Percentiles rank a stretch among this genome's conserved stretches.
Conservation (phyloP, 2,888 invertebrate genomes). For the Gymnoscelis rufifasciata region DNA sequence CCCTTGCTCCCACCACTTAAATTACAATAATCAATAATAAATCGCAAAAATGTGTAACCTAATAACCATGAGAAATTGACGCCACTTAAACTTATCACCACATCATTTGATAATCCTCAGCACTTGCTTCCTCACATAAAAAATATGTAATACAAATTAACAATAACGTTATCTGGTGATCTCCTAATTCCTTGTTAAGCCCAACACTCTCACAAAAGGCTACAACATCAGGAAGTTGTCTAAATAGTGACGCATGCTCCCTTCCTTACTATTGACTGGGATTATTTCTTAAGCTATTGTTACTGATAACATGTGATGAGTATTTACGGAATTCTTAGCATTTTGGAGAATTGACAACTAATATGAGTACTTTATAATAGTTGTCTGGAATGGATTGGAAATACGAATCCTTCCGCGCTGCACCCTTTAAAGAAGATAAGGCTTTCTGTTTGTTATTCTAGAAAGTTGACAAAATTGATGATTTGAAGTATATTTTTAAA, state of each 20-base stretch:
- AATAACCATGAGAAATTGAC: slow-evolving; percentile 8
- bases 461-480: too few relatives aligned
- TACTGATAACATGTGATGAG: slow-evolving; percentile 41
- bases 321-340: slow-evolving; percentile 8
- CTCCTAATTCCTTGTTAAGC: slow-evolving; percentile 34
- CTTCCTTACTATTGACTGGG: slow-evolving; percentile 49
- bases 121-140: neutral
- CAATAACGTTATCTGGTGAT: slow-evolving; percentile 51
- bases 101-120: neutral
- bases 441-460: too few relatives aligned
- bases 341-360: too few relatives aligned
- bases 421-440: too few relatives aligned
- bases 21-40: too few relatives aligned
- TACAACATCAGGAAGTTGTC: slow-evolving; percentile 57
- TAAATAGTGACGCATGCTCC: slow-evolving; percentile 48
- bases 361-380: too few relatives aligned
- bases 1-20: too few relatives aligned
- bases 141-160: slow-evolving; percentile 2
- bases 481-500: too few relatives aligned
- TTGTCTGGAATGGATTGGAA: too few relatives aligned
- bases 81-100: slow-evolving; percentile 1
- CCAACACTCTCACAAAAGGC: slow-evolving; percentile 38
- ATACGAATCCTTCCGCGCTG: too few relatives aligned
- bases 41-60: neutral
- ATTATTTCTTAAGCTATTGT: slow-evolving; percentile 52